These are phyloP conservation scores for Alcedo quadribrachys DNA, from an alignment of 2,797 vertebrate genomes.

Conservation along the genomic window DNA sequence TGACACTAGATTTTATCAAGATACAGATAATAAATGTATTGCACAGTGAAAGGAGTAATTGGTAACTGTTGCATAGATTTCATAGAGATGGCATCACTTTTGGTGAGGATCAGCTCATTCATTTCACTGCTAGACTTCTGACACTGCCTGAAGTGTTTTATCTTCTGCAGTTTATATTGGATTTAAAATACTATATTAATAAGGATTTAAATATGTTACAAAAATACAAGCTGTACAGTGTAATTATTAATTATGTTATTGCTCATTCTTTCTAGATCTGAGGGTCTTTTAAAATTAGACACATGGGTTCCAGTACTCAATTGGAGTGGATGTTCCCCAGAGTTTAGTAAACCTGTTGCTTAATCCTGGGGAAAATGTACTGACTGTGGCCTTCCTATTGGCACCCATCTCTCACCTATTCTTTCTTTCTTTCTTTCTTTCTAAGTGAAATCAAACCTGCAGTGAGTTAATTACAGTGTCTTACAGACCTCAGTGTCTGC, in stretches of 20 bases:
- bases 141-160: neutral
- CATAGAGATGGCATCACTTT: neutral
- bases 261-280: neutral
- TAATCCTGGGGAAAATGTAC: neutral
- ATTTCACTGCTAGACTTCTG: neutral
- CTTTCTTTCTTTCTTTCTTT: neutral
- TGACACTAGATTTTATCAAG: neutral
- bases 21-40: neutral
- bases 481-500: neutral
- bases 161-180: neutral
- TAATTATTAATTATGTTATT: no score
- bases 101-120: neutral
- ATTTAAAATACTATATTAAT: neutral
- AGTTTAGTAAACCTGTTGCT: neutral
- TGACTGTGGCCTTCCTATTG: neutral
- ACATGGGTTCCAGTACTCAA: neutral
- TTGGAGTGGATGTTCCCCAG: neutral
- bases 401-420: neutral
- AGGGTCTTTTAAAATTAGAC: neutral
- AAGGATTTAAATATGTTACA: neutral
- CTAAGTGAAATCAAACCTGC: accelerated
- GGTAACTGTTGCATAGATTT: neutral
- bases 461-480: neutral
- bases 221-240: neutral
- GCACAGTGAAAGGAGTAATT: neutral